These are phyloP conservation scores for Branchipolynoe longqiensis DNA, from an alignment of 2,888 invertebrate genomes.

Conservation along the genomic window DNA sequence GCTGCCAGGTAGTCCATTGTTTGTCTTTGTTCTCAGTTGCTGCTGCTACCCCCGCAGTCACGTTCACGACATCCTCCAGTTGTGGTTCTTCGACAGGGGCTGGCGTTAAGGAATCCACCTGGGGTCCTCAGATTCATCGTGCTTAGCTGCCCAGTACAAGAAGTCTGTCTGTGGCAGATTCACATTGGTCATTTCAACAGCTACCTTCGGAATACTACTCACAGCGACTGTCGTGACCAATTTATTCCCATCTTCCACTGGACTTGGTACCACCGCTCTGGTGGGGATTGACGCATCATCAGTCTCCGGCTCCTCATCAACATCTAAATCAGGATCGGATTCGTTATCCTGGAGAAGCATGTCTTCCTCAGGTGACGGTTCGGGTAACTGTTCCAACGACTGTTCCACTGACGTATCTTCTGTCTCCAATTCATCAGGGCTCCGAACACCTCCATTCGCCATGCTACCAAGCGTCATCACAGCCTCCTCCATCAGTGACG, in stretches of 20 bases:
- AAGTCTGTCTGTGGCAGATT: constrained; percentile 49
- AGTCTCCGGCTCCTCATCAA: background rate
- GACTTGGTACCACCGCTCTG: background rate
- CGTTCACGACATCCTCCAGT: background rate
- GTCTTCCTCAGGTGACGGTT: background rate
- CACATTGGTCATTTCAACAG: constrained; percentile 29
- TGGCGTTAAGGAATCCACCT: background rate
- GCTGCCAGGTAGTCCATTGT: constrained; percentile 29
- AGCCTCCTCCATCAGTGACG: background rate
- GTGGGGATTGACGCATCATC: no score
- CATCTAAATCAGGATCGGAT: background rate
- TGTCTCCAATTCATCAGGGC: background rate
- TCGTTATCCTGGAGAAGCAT: background rate
- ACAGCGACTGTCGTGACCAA: background rate
- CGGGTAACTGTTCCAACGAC: background rate
- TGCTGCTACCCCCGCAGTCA: background rate
- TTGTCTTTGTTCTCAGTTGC: background rate
- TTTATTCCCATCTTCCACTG: background rate
- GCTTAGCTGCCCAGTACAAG: constrained; percentile 42
- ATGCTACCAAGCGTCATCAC: no score
- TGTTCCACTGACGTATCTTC: background rate
- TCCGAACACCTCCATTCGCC: no score
- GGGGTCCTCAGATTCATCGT: constrained; percentile 10
- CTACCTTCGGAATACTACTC: constrained; percentile 4
- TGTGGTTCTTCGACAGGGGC: background rate